Conservation (phyloP, 1,140 invertebrate genomes). For the Maniola jurtina region DNA sequence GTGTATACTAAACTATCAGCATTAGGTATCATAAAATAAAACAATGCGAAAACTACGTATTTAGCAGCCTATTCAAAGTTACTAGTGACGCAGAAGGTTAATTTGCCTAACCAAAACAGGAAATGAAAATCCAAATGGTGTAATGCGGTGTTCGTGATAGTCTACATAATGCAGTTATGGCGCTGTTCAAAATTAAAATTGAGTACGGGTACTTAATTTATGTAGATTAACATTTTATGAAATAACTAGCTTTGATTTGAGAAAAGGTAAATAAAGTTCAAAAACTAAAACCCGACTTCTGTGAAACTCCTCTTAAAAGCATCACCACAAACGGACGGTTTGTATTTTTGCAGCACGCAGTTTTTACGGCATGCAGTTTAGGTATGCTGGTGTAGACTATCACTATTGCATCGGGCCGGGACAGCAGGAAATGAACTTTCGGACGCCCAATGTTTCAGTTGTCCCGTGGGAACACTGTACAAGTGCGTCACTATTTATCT, state of each 20-base stretch:
- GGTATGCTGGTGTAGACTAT: not conserved
- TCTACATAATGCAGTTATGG: not conserved
- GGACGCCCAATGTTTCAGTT: not conserved
- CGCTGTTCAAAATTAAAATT: too few species aligned
- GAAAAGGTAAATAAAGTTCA: too few species aligned
- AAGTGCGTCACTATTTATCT: not conserved
- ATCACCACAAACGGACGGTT: too few species aligned
- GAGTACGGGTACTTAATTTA: too few species aligned
- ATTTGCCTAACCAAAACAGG: not conserved
- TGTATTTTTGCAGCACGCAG: not conserved
- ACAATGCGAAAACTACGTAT: not conserved
- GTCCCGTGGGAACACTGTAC: not conserved
- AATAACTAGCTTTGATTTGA: too few species aligned
- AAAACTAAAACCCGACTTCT: too few species aligned
- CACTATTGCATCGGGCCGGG: not conserved
- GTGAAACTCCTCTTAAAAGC: too few species aligned
- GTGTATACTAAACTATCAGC: too few species aligned
- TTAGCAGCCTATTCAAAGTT: not conserved
- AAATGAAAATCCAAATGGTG: not conserved
- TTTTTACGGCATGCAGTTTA: not conserved
- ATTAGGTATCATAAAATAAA: not conserved
- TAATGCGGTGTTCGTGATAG: conserved; percentile 1
- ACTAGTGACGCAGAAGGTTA: not conserved
- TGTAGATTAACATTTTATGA: too few species aligned
- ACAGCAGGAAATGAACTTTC: not conserved